Evolutionary conservation across 2,797 vertebrate genomes (phyloP), one percentile per base, ranked within the genome.

Genomic region (Pterois miles): DNA sequence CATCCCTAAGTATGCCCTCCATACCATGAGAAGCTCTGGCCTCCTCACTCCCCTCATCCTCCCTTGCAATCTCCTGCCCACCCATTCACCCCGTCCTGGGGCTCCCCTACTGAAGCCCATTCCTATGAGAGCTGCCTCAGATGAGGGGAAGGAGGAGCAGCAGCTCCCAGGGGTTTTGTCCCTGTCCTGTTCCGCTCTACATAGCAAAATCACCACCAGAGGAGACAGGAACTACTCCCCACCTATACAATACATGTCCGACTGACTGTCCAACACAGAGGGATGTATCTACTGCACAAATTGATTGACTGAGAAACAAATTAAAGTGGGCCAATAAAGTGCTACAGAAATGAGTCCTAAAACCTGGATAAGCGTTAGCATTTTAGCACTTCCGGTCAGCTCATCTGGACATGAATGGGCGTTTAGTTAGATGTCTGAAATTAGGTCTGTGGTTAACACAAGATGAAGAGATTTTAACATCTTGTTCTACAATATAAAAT

Each of bases 61-160:
- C 16, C 84, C 91, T 27, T 80, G 27, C 43, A 81, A 88, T 58
- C 75, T 86, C 1, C 5, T 91, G 68, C 83, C 87, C 16, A 18
- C 73, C 11, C 67, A 80, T 4, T 53, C 92, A 12, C 73, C 90
- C 40, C 62, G 52, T 71, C 65, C 80, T 3, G 67, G 76, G 48
- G 65, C 67, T 8, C 36, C 87, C 8, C 22, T 84, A 12, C 76
- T 89, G 1, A 72, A 89, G 70, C 89, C 90, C 53, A 80, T 77
- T 65, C 58, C 74, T 8, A 78, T 67, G 6, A 85, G n/a, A 84
- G 66, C 33, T 0, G 54, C 54, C 25, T 94, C 89, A 0, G 95
- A 93, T 27, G 92, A 96, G 86, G 93, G n/a, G n/a, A n/a, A 95
- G 40, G 86, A 85, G 0, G 90, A 95, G 84, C 93, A 95, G 27